Evolutionary conservation across 2,113 vertebrate species (phyloP).

Genomic region (Ellobius talpinus): DNA sequence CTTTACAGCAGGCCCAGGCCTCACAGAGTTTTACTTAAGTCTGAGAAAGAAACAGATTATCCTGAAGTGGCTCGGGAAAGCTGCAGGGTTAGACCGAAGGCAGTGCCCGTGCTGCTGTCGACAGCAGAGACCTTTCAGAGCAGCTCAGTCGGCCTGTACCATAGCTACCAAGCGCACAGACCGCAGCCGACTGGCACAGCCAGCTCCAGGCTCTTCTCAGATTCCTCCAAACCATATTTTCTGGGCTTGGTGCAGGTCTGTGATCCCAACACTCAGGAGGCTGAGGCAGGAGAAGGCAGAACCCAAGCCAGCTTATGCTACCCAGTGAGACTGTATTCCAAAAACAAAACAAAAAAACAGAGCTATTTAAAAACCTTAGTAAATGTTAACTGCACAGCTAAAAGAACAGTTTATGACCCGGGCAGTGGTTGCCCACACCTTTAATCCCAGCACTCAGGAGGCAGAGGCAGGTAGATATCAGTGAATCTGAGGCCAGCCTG

Average conservation of each 20-base stretch:
- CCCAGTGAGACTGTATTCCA: neutral
- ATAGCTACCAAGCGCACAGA: too few relatives aligned
- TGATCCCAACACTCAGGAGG: neutral
- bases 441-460: too few relatives aligned
- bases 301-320: neutral
- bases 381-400: neutral
- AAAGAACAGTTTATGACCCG: neutral
- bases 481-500: too few relatives aligned
- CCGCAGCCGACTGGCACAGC: accelerated
- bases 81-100: neutral
- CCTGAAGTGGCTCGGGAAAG: neutral
- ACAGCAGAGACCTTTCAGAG: neutral
- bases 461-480: too few relatives aligned
- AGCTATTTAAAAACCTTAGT: neutral
- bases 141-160: neutral
- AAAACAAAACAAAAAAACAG: neutral
- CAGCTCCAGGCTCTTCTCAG: neutral
- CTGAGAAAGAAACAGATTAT: neutral
- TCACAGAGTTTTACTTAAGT: too few relatives aligned
- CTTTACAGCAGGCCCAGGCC: neutral
- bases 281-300: neutral
- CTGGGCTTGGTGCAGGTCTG: neutral
- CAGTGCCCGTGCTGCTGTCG: neutral
- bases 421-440: too few relatives aligned
- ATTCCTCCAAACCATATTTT: neutral